Conservation (phyloP, 2,888 invertebrate species). For the Drosophila neoperkinsi region DNA sequence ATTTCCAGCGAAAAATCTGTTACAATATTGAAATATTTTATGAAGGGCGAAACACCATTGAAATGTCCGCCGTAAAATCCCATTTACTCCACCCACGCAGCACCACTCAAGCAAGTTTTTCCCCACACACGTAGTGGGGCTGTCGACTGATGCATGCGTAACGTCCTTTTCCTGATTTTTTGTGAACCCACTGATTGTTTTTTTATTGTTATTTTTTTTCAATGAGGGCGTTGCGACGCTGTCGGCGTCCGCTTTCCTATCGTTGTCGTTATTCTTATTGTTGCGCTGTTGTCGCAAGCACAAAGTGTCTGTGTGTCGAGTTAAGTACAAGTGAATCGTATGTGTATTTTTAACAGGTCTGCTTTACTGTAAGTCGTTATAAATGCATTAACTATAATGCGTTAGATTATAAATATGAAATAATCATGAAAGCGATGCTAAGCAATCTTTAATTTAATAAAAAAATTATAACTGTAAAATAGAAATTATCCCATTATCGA, state of each 20-base stretch:
- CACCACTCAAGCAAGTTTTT: slow-evolving; percentile 17
- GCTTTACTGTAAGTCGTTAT: slow-evolving; percentile 7
- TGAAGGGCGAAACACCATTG: slow-evolving; percentile 38
- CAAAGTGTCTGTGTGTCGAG: slow-evolving; percentile 5
- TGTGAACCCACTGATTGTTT: slow-evolving; percentile 44
- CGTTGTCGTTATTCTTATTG: slow-evolving; percentile 30
- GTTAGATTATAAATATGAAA: not conserved
- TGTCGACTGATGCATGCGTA: slow-evolving; percentile 56
- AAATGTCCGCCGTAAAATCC: slow-evolving; percentile 38
- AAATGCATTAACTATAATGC: slow-evolving; percentile 10
- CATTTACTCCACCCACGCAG: not conserved
- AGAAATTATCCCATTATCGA: not conserved
- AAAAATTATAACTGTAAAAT: not conserved
- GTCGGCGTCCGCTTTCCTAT: slow-evolving; percentile 25
- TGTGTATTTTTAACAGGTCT: not conserved
- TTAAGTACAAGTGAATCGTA: not conserved
- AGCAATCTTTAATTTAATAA: too few relatives aligned
- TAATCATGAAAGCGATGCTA: not conserved
- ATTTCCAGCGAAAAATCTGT: slow-evolving; percentile 52
- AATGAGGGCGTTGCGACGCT: slow-evolving; percentile 17
- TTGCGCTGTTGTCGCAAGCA: slow-evolving; percentile 35
- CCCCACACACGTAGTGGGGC: slow-evolving; percentile 32
- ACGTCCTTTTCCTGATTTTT: slow-evolving; percentile 71
- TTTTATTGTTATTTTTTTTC: slow-evolving; percentile 17
- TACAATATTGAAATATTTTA: slow-evolving; percentile 80